Percentiles rank a stretch among this genome's conserved stretches.
phyloP scores from a whole-genome alignment of 2,797 vertebrate genomes.

The Melanotaenia pygmaea region DNA sequence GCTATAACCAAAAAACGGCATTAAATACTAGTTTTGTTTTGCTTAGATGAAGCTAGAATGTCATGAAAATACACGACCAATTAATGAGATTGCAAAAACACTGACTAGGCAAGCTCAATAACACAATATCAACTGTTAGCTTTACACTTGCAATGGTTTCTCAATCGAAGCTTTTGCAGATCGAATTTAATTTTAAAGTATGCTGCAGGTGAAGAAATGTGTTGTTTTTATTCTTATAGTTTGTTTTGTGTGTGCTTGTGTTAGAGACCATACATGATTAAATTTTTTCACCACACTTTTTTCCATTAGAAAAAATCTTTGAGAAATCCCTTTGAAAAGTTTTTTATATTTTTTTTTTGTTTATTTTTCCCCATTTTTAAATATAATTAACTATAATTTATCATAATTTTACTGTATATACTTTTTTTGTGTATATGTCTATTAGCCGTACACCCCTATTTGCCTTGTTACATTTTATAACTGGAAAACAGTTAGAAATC shows the following conservation, averaged over 20 bases:
- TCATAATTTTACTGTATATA: neutral
- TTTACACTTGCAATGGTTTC: neutral
- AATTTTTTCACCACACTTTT: neutral
- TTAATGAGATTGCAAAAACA: neutral
- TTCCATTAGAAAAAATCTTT: neutral
- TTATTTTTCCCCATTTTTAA: neutral
- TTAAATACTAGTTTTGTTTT: neutral
- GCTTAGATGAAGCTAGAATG: neutral
- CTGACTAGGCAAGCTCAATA: neutral
- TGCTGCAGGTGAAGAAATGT: neutral
- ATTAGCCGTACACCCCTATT: neutral
- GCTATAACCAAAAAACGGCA: neutral
- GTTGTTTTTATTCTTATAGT: neutral
- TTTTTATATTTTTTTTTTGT: neutral
- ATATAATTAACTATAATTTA: neutral
- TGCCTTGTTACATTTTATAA: neutral
- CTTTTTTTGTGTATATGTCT: neutral
- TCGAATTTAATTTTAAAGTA: neutral
- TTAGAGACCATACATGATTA: neutral
- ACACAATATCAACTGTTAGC: neutral
- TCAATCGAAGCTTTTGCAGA: neutral
- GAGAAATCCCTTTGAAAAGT: neutral
- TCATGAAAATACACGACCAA: neutral
- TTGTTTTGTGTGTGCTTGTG: neutral
- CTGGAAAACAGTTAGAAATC: neutral